Evolutionary conservation across 2,888 invertebrate genomes (phyloP), one percentile per base, ranked within the genome.

Genomic region (Brachyptera putata): DNA sequence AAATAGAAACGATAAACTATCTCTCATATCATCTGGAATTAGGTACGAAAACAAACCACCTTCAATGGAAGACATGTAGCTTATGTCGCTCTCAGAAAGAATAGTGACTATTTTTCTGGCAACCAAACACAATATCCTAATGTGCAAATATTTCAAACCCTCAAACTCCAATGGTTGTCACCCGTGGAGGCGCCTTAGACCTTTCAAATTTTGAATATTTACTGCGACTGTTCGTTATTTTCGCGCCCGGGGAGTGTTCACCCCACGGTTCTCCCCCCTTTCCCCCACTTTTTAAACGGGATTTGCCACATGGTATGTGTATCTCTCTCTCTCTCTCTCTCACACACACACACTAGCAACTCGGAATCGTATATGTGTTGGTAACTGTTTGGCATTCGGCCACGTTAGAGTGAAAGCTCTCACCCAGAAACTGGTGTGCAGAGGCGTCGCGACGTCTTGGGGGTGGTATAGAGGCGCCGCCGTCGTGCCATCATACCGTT

Each of bases 161-260:
- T 26, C 49, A 30, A 50, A 50, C 50, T 50, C 26, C 49, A 50
- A 25, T 50, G 36, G n/a, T 37, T 50, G 53, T 58, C 58, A 58
- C 58, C 50, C 56, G 11, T 16, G n/a, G 13, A 46, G 56, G 56
- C 60, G 56, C 56, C 60, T 60, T 22, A 48, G 56, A 37, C 56
- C 55, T 60, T 60, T 60, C 60, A 60, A 60, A 60, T 60, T 60
- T 60, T 56, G 55, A 60, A 60, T 60, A 60, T 60, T 60, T 60
- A 60, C 60, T 60, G 56, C 60, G 49, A 26, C 24, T 26, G 49
- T 50, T 50, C n/a, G n/a, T n/a, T n/a, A n/a, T n/a, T n/a, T n/a
- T n/a, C n/a, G n/a, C n/a, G n/a, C n/a, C n/a, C n/a, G n/a, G n/a
- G n/a, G n/a, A n/a, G n/a, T n/a, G n/a, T n/a, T n/a, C n/a, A n/a